Percentiles rank a stretch among this genome's conserved stretches.
Evolutionary conservation across 2,113 vertebrate genomes (phyloP).

Genomic region (Ovis canadensis): DNA sequence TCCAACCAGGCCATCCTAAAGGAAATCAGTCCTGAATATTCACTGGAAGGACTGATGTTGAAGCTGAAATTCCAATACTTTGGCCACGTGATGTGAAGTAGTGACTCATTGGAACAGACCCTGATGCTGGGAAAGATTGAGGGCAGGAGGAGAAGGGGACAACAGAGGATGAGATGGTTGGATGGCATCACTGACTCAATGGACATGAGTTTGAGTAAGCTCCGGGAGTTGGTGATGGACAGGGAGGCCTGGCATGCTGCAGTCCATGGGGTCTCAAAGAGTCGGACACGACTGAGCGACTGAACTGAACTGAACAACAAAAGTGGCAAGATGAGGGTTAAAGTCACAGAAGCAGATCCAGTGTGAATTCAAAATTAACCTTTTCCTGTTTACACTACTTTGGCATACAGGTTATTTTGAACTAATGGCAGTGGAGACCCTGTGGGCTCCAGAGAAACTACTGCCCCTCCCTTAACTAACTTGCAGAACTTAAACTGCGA

Average conservation of each 20-base stretch:
- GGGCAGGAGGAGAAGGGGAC: background rate
- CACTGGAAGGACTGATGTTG: background rate
- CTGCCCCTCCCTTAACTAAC: background rate
- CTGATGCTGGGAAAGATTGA: background rate
- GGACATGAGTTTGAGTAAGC: background rate
- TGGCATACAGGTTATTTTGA: background rate
- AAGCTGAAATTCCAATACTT: background rate
- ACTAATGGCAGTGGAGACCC: background rate
- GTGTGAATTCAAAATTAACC: background rate
- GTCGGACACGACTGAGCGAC: rapidly evolving
- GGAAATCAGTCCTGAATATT: background rate
- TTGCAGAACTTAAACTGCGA: background rate
- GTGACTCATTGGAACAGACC: background rate
- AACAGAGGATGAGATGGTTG: background rate
- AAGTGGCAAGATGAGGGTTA: background rate
- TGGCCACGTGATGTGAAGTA: background rate
- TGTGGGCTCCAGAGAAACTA: background rate
- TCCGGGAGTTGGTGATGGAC: background rate
- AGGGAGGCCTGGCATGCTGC: background rate
- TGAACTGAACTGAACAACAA: background rate
- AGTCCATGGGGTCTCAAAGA: background rate
- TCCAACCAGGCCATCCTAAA: background rate
- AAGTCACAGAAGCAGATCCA: background rate
- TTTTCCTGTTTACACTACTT: background rate
- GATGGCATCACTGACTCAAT: background rate